Conservation (phyloP, 30 jellyfish, hydroid and myxozoan genomes). For the Pelagia noctiluca region DNA sequence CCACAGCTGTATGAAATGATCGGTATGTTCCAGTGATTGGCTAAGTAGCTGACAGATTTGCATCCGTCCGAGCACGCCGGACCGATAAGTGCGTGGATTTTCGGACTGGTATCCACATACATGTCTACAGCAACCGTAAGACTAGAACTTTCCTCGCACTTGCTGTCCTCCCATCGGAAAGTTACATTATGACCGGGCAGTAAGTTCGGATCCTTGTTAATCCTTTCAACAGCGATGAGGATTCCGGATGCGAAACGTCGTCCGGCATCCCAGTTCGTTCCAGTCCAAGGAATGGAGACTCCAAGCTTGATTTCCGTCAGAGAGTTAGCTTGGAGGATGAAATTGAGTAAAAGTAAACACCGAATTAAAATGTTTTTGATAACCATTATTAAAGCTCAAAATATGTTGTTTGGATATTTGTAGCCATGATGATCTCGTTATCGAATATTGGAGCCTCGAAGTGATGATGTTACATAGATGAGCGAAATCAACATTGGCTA, state of each 20-base stretch:
- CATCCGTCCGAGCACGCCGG: conserved; percentile 96
- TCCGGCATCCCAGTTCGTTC: conserved; percentile 86
- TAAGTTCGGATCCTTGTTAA: conserved; percentile 69
- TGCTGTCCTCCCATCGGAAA: conserved; percentile 80
- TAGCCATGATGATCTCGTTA: too few species aligned
- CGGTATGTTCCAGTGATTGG: conserved; percentile 85
- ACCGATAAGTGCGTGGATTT: conserved; percentile 82
- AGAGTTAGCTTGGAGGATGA: background rate
- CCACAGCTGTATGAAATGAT: conserved; percentile 91
- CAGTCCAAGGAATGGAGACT: conserved; percentile 92
- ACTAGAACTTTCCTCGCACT: conserved; percentile 80
- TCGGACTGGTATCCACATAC: conserved; percentile 32
- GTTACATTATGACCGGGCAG: conserved; percentile 74
- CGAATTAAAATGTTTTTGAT: too few species aligned
- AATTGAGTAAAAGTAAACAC: background rate
- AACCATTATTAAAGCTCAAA: too few species aligned
- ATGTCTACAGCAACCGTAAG: conserved; percentile 71
- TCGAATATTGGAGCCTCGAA: too few species aligned
- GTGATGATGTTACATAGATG: too few species aligned
- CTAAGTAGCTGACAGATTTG: conserved; percentile 73
- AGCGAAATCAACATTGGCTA: too few species aligned
- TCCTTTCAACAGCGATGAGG: conserved; percentile 71
- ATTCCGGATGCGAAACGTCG: conserved; percentile 90
- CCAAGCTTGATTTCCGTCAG: conserved; percentile 63
- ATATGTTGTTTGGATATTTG: too few species aligned